These are phyloP conservation scores for Prionailurus viverrinus DNA, from an alignment of 2,113 vertebrate genomes.

Conservation along the genomic window DNA sequence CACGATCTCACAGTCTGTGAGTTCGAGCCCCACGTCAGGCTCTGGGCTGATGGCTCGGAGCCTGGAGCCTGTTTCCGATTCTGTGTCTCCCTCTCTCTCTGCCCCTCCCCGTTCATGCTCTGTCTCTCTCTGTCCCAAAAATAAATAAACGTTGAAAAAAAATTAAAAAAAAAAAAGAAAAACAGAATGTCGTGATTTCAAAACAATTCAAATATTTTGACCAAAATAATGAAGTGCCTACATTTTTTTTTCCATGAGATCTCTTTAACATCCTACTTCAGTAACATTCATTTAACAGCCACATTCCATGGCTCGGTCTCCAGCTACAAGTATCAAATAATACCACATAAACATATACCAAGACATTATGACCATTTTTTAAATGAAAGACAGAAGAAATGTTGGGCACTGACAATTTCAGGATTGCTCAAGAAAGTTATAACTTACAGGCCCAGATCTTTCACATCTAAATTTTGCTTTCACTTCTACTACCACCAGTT, in stretches of 20 bases:
- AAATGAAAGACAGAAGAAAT: neutral
- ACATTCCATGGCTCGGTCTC: neutral
- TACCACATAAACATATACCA: neutral
- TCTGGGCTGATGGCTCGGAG: no score
- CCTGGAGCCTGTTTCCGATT: no score
- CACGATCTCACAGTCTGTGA: no score
- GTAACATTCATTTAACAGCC: neutral
- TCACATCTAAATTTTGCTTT: neutral
- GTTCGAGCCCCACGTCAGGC: no score
- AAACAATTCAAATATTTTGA: neutral
- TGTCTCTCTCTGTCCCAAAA: no score
- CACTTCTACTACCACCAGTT: neutral
- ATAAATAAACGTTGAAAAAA: no score
- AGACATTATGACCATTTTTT: neutral
- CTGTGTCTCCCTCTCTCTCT: no score
- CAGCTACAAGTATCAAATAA: neutral
- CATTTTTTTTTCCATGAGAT: neutral
- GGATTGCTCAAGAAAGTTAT: neutral
- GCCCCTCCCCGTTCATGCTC: no score
- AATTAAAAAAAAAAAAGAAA: neutral
- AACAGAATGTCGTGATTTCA: neutral
- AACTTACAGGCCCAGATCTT: neutral
- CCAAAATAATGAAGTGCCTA: neutral
- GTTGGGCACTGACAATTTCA: neutral
- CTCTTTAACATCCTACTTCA: neutral